Base-by-base conservation (phyloP, 1,140 invertebrate genomes). In the Calephelis nemesis region DNA sequence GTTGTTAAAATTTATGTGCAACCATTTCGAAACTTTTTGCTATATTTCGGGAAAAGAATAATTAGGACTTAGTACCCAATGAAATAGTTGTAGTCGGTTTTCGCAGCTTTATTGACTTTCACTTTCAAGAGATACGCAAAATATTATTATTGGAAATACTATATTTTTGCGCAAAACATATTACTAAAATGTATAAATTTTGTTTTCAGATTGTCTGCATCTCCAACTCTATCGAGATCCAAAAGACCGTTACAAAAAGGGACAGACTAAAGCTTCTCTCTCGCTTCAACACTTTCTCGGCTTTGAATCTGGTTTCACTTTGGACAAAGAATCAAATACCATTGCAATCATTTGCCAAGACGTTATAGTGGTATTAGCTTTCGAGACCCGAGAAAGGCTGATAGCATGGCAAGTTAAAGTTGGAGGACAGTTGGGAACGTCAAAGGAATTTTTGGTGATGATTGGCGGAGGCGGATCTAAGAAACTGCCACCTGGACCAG, bases 241-340 rank as follows among this genome's bases (percentile, higher is more conserved):
- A 76, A 97, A 97, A 84, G 97, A 98, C 84, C 93, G 96, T 65
- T 96, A 96, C 89, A 97, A 97, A 82, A 96, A 97, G 81, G 88
- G 88, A 7, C 96, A 97, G 78, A 97, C 97, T 11, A 98, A 98
- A 87, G 95, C 96, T 10, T 97, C 96, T 9, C 93, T 97, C 54
- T 96, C 96, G 6, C 93, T 98, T 60, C 95, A 97, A 84, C 96
- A 97, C 78, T 97, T 97, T 88, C 94, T 97, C 42, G 97, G 96
- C 10, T 94, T 97, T 68, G 96, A 97, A 85, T 95, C 96, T 54
- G 97, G 97, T 40, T 97, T 98, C 85, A 97, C 96, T 0, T 92
- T 98, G 67, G 97, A 98, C 88, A 98, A 98, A 85, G 97, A 98
- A 90, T 96, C 96, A 4, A 96, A 98, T 85, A 98, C 97, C 1